These are phyloP conservation scores for Chromis chromis DNA, from an alignment of 2,797 vertebrate species.

Conservation along the genomic window DNA sequence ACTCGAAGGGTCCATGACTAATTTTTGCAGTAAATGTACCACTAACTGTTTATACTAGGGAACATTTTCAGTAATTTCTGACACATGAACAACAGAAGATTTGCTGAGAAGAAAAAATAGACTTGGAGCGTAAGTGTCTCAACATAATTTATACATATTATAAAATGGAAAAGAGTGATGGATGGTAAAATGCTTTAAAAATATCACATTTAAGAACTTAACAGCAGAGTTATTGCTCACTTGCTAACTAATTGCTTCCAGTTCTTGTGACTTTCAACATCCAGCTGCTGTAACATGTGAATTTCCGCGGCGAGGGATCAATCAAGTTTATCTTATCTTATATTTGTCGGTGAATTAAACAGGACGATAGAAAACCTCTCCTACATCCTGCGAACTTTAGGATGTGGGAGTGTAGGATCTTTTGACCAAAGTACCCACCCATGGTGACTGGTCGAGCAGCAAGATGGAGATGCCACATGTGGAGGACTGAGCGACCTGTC, in stretches of 20 bases:
- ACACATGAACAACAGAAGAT: background rate
- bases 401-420: background rate
- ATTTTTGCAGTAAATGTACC: background rate
- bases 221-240: background rate
- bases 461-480: slow-evolving; percentile 97
- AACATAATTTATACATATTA: too few species aligned
- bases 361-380: background rate
- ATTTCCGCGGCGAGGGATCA: too few species aligned
- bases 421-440: slow-evolving; percentile 83
- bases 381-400: background rate
- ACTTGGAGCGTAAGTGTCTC: background rate
- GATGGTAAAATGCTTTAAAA: too few species aligned
- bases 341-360: slow-evolving; percentile 7
- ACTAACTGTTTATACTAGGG: background rate
- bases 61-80: background rate
- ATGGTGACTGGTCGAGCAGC: slow-evolving; percentile 89
- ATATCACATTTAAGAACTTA: too few species aligned
- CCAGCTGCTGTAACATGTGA: too few species aligned
- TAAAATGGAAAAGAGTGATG: too few species aligned
- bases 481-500: slow-evolving; percentile 87
- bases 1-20: background rate
- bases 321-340: too few species aligned
- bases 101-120: background rate
- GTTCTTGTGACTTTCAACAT: background rate
- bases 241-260: background rate